Evolutionary conservation across 2,113 vertebrate species (phyloP).

Genomic region (Hyperopisus bebe): DNA sequence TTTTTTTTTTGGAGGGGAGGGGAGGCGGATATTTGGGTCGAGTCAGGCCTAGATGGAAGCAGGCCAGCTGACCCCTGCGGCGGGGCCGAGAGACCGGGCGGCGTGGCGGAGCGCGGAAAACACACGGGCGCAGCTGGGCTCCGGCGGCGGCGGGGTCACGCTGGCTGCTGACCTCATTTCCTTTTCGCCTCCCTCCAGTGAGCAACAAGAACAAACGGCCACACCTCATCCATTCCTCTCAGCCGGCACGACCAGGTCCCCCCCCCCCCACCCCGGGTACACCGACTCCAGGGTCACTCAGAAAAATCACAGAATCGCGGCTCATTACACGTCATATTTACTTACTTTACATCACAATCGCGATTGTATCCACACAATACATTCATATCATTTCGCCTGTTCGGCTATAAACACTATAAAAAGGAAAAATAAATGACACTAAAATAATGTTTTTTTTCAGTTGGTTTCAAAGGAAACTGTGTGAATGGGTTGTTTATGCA

Average conservation of each 20-base stretch:
- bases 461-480: neutral
- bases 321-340: neutral
- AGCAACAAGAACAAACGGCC: conserved; percentile 21
- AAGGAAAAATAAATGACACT: neutral
- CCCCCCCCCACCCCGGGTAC: neutral
- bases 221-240: neutral
- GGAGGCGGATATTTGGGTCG: neutral
- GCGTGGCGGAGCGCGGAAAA: conserved; percentile 13
- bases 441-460: neutral
- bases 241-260: neutral
- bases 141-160: neutral
- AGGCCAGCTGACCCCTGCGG: neutral
- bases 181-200: conserved; percentile 18
- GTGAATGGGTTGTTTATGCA: neutral
- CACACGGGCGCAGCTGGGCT: conserved; percentile 11
- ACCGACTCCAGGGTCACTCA: neutral
- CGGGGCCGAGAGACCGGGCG: neutral
- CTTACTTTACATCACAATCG: neutral
- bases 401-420: neutral
- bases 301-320: neutral
- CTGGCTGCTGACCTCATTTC: conserved; percentile 21
- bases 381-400: neutral
- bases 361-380: neutral
- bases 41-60: neutral
- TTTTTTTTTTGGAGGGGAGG: neutral